Evolutionary conservation across 2,888 invertebrate species (phyloP), one percentile per base, ranked within the genome.

Genomic region (Scrobipalpa atriplicella): DNA sequence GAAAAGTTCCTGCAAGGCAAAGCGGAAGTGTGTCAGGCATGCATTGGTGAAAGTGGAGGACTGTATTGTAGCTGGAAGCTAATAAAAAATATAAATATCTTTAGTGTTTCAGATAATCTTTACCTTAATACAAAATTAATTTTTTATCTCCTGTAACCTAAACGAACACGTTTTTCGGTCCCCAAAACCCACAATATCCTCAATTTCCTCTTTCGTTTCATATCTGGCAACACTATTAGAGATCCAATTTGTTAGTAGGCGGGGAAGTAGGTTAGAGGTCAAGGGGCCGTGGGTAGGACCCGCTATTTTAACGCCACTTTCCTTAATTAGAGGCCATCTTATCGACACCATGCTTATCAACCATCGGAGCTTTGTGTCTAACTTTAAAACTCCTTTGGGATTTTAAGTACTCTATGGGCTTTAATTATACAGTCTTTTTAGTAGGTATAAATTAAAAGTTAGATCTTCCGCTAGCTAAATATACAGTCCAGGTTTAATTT

Each of bases 241-340:
- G 82, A 85, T 83, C 75, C 75, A 82, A 84, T 84, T 84, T 82
- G 75, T 74, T 75, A 11, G 61, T 21, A 21, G 16, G 47, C 16
- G 13, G 47, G 16, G 10, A 9, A 16, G 39, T 13, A 11, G 19
- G 36, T 13, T 18, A 60, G 38, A 7, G 38, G 60, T 60, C 38
- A 60, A 60, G 60, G 16, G 38, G 60, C 29, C 29, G 29, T 5
- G 38, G 9, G n/a, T n/a, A 56, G 54, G 21, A 13, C 29, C 11
- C 19, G 54, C 54, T 29, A 21, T 19, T 56, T 69, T 69, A 71
- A 76, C 70, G 13, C 54, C 38, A 58, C 58, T 58, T 58, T 58
- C 18, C 58, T 58, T 58, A 58, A 36, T 58, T 58, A 36, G 58
- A 58, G 58, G 29, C 36, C 58, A n/a, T 29, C 29, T 58, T 38